Base-by-base conservation (phyloP, 2,113 vertebrate genomes). In the Amblyopsis rosae region DNA sequence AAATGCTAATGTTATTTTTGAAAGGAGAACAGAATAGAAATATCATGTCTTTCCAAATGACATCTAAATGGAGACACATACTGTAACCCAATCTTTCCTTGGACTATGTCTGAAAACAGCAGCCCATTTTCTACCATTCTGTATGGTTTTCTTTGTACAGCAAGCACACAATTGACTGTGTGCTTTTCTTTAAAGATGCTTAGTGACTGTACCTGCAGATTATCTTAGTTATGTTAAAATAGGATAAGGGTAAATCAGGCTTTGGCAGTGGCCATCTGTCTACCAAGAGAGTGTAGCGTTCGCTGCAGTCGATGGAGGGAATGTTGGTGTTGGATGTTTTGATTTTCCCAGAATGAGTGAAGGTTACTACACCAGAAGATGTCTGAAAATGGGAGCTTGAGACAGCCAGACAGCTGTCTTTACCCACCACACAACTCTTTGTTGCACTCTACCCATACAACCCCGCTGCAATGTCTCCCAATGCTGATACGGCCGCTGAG, bases 371-470 rank as follows among this genome's bases (percentile, higher is more conserved):
- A 12, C 89, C 90, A 0, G 88, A 92, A 11, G 83, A 86, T 1
- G 69, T 80, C 10, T 13, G 49, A 9, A 70, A 82, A 12, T 89
- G 87, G 85, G 91, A 91, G 6, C 75, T 86, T 4, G 86, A 90
- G 62, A 87, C 69, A 0, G 79, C 90, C 0, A 89, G 87, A 62
- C 87, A 77, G 19, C 46, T 76, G 41, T 72, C 78, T 12, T 67
- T 86, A 4, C 70, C 91, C 51, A 74, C 79, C 0, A 13, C 92
- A 6, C 88, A 95, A 1, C 81, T 98, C 63, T 99, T 99, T 80
- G 95, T 99, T 80, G 97, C 96, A 62, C 93, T 98, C 59, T 99
- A 98, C 86, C 96, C 98, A 13, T 99, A 98, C 4, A 95, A 98
- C 72, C 97, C 97, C 0, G 87, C 93, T 46, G 93, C 95, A 0